Evolutionary conservation across 2,797 vertebrate genomes (phyloP).

Genomic region (Anabacerthia variegaticeps): DNA sequence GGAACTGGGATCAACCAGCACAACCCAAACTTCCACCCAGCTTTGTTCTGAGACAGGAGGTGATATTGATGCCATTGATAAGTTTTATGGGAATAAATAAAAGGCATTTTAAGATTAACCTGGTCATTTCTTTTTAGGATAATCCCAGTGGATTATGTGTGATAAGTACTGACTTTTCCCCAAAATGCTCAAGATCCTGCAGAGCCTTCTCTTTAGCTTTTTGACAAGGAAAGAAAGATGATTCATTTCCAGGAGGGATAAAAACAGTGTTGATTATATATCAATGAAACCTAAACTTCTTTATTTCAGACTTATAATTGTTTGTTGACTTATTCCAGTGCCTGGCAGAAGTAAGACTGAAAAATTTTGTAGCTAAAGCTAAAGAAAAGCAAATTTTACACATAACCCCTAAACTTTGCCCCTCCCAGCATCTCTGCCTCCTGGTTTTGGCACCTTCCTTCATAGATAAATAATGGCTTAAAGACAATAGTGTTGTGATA

Average conservation of each 20-base stretch:
- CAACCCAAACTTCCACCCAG: not conserved
- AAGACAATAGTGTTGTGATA: not conserved
- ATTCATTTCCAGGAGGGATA: conserved; percentile 4
- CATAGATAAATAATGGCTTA: not conserved
- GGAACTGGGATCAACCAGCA: not conserved
- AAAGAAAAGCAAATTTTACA: not conserved
- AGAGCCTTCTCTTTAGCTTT: not conserved
- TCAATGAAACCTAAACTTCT: not conserved
- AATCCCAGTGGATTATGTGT: not conserved
- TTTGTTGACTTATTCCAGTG: not conserved
- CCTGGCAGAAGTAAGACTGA: not conserved
- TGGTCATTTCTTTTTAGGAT: not conserved
- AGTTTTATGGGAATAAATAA: not conserved
- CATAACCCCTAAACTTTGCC: not conserved
- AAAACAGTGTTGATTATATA: not conserved
- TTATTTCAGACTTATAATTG: not conserved
- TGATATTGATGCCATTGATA: not conserved
- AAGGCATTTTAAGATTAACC: not conserved
- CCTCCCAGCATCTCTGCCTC: not conserved
- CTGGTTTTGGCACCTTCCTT: not conserved
- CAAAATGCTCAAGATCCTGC: not conserved
- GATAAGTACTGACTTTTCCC: not conserved
- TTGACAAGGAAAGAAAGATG: not conserved
- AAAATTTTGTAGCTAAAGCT: not conserved
- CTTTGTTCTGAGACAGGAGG: not conserved